Percentiles rank a stretch among this genome's conserved stretches.
phyloP scores from a whole-genome alignment of 2,888 invertebrate species.

The Hofmannophila pseudospretella region DNA sequence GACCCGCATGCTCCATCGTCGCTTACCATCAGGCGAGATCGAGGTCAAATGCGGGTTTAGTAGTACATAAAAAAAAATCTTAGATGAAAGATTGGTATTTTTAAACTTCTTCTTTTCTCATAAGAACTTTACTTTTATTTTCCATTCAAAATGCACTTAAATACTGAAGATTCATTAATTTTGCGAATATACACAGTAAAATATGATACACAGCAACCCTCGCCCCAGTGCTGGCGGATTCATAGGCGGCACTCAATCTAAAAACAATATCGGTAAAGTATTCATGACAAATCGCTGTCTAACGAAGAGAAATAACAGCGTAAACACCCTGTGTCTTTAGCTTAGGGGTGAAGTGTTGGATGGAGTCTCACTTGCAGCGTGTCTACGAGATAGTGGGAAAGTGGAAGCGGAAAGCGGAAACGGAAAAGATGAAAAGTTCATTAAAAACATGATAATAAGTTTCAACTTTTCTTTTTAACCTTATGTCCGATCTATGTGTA shows the following conservation, averaged over 20 bases:
- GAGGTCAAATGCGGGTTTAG: too few species aligned
- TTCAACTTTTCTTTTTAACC: too few species aligned
- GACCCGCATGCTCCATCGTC: too few species aligned
- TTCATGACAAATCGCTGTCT: constrained; percentile 74
- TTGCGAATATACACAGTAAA: constrained; percentile 7
- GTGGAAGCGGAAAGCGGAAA: not conserved
- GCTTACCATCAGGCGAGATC: too few species aligned
- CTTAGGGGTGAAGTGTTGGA: constrained; percentile 35
- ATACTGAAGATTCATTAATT: constrained; percentile 22
- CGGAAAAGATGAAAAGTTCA: too few species aligned
- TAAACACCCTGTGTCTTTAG: constrained; percentile 66
- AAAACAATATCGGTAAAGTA: constrained; percentile 76
- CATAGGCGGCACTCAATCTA: constrained; percentile 61
- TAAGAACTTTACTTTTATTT: too few species aligned
- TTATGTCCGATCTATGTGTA: too few species aligned
- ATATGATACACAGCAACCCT: constrained; percentile 24
- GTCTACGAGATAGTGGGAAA: not conserved
- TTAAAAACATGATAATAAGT: too few species aligned
- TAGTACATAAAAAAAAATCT: too few species aligned
- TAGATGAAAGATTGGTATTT: too few species aligned
- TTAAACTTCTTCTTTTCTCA: too few species aligned
- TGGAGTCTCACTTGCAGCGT: constrained; percentile 32
- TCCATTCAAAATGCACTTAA: constrained; percentile 14
- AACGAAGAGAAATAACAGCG: constrained; percentile 75
- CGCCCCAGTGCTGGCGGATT: constrained; percentile 25